Base-by-base conservation (phyloP, 2,888 invertebrate genomes). In the Zaprionus lineosus region DNA sequence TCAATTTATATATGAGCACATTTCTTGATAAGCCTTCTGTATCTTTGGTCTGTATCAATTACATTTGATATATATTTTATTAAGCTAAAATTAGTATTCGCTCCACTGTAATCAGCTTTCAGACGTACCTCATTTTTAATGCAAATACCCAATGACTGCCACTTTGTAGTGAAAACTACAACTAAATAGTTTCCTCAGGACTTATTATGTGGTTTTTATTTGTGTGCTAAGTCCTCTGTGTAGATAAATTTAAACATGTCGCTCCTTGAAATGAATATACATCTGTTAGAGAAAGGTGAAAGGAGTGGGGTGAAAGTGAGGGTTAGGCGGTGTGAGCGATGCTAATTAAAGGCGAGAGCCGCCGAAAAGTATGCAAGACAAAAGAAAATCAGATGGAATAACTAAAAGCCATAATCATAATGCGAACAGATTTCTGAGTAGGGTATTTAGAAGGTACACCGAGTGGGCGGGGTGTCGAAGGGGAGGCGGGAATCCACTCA, bases 121-220 rank as follows among this genome's bases (percentile, higher is more conserved):
- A 69, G 78, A 77, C 78, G 58, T 65, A 40, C 61, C 65, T 79
- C 73, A 81, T 81, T 84, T 84, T 84, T 72, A 82, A 81, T 84
- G 79, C 72, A 84, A 77, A 81, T 78, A 64, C 72, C 66, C 63
- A 62, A 68, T 73, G 77, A 59, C 59, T 74, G 60, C 51, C 73
- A 73, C 65, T 65, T 74, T 74, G 59, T 66, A 36, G 55, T 53
- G 68, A 52, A 65, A 82, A 81, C 74, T 76, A 68, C 60, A 63
- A 43, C 58, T 47, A 46, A 5, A 56, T 50, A 53, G 61, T 71
- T 63, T 53, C 41, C 56, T 60, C 48, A 51, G 67, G 81, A 83
- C 83, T 82, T 83, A 83, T 83, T 83, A 74, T 82, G 82, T 40
- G 82, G 82, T 84, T 76, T 76, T 64, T 66, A 71, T 66, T 61